A percentile compares a stretch with the other conserved stretches of the same genome.
Conservation (phyloP, 2,888 invertebrate genomes). For the Lycocerus yunnanus region DNA sequence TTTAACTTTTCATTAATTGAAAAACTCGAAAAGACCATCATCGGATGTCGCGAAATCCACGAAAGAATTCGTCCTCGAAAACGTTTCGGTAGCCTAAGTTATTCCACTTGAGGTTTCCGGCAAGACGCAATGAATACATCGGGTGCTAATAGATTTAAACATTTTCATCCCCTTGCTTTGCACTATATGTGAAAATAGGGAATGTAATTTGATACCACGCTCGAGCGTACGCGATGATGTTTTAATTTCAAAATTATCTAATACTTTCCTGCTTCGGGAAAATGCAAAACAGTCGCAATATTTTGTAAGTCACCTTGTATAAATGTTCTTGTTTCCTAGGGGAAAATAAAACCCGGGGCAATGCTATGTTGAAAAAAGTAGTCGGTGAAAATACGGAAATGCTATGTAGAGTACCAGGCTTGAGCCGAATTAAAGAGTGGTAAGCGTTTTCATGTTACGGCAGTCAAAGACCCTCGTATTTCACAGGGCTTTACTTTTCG, state of each 20-base stretch:
- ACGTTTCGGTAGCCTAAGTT: constrained; percentile 8
- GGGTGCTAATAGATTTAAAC: constrained; percentile 53
- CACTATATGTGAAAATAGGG: constrained; percentile 22
- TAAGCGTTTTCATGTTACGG: constrained; percentile 37
- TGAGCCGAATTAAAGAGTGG: constrained; percentile 40
- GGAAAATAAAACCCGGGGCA: constrained; percentile 12
- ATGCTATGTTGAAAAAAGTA: constrained; percentile 20
- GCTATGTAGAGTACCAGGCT: constrained; percentile 37
- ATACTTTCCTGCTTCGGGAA: neutral
- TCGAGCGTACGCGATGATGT: constrained; percentile 21
- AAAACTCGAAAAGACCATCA: neutral
- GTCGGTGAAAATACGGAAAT: constrained; percentile 32
- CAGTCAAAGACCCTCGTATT: constrained; percentile 24
- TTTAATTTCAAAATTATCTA: neutral
- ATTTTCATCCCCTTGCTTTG: constrained; percentile 36
- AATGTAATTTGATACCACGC: constrained; percentile 38
- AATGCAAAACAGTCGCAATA: neutral
- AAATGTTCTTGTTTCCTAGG: constrained; percentile 3
- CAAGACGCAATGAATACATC: constrained; percentile 46
- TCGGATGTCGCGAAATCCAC: too few species aligned
- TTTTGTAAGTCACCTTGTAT: neutral
- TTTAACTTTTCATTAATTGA: neutral
- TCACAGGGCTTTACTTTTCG: constrained; percentile 27
- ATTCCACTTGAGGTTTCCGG: constrained; percentile 42
- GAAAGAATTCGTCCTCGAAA: too few species aligned